Conservation (phyloP, 2,888 invertebrate species). For the Meliscaeva auricollis region DNA sequence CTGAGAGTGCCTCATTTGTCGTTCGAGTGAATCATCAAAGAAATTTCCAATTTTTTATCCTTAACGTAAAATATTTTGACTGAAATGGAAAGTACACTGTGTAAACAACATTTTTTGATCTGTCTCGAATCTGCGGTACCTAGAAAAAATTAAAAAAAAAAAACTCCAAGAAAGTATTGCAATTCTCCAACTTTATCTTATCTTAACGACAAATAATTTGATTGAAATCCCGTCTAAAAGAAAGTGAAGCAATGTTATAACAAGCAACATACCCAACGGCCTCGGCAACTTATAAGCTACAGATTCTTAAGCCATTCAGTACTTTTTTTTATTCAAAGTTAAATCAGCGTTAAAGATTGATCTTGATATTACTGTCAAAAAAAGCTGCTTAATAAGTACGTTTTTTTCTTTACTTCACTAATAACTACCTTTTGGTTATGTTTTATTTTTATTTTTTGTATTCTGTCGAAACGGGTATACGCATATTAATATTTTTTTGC, state of each 20-base stretch:
- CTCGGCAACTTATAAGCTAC: too few species aligned
- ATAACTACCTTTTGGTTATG: conserved; percentile 48
- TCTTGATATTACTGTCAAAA: conserved; percentile 57
- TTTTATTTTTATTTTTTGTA: background rate
- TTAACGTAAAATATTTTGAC: too few species aligned
- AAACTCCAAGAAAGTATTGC: conserved; percentile 51
- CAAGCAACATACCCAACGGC: background rate
- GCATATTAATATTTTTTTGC: conserved; percentile 38
- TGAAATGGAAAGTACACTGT: too few species aligned
- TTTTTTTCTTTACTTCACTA: conserved; percentile 45
- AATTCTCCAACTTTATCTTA: conserved; percentile 48
- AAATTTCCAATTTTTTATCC: too few species aligned
- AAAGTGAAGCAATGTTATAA: conserved; percentile 47
- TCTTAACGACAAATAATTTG: conserved; percentile 51
- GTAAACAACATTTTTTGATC: background rate
- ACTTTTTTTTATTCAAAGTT: background rate
- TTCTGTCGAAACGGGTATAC: background rate
- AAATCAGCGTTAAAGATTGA: conserved; percentile 57
- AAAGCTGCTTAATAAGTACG: conserved; percentile 43
- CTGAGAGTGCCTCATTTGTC: too few species aligned
- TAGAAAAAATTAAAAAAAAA: background rate
- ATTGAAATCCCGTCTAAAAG: conserved; percentile 59
- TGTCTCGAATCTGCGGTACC: conserved; percentile 25
- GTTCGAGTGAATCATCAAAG: too few species aligned
- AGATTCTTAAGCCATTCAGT: background rate